phyloP scores from a whole-genome alignment of 2,113 vertebrate species.

The Meles meles region DNA sequence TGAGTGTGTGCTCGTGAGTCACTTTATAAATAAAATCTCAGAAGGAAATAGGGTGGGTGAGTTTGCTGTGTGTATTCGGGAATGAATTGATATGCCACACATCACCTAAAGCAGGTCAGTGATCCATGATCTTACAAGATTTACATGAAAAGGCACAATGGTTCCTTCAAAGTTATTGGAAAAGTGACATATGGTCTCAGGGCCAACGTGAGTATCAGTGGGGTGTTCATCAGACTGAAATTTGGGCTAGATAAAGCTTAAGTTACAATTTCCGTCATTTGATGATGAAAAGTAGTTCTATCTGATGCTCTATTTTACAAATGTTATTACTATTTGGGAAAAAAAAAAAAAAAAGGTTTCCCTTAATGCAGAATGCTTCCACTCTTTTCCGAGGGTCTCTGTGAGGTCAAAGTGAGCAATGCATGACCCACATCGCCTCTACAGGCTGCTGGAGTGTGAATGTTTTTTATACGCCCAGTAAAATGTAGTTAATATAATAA shows the following conservation, averaged over 20 bases:
- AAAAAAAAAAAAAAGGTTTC: not conserved
- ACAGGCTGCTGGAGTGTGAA: not conserved
- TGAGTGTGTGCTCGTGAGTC: not conserved
- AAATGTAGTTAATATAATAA: not conserved
- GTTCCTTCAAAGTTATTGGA: constrained; percentile 41
- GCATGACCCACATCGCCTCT: not conserved
- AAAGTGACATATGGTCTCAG: constrained; percentile 36
- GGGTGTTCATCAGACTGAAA: constrained; percentile 40
- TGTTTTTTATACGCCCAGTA: not conserved
- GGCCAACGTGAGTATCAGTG: constrained; percentile 36
- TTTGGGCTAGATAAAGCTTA: constrained; percentile 46
- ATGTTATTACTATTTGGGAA: not conserved
- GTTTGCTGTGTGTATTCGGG: not conserved
- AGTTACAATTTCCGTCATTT: constrained; percentile 18
- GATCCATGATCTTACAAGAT: constrained; percentile 40
- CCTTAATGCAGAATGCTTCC: not conserved
- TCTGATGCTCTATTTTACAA: not conserved
- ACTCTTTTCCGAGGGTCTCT: not conserved
- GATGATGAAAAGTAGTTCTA: constrained; percentile 32
- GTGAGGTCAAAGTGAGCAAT: not conserved
- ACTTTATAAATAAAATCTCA: constrained; percentile 43
- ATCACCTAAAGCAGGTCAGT: constrained; percentile 34
- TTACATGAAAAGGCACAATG: constrained; percentile 35
- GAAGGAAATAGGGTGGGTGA: not conserved
- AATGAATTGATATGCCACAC: not conserved